A percentile compares a stretch with the other conserved stretches of the same genome.
Conservation (phyloP, 2,113 vertebrate genomes). For the Labeo catla region DNA sequence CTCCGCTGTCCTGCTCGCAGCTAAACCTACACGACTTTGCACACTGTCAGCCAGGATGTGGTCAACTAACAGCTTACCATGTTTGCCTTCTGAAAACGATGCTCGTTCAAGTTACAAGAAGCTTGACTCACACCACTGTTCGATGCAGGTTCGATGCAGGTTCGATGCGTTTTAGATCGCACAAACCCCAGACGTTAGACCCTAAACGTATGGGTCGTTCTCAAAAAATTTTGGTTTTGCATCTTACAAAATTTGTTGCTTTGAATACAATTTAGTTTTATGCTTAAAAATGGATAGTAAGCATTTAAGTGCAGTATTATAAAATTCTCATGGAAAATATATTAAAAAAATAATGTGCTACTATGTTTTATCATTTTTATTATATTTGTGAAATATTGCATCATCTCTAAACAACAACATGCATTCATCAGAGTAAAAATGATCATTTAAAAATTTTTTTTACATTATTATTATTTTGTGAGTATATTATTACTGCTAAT, state of each 20-base stretch:
- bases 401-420: too few relatives aligned
- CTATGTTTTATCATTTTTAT: too few relatives aligned
- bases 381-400: too few relatives aligned
- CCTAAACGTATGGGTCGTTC: not conserved
- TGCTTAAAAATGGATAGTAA: not conserved
- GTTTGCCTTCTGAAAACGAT: conserved; percentile 1
- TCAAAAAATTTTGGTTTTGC: not conserved
- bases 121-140: not conserved
- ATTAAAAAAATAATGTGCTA: too few relatives aligned
- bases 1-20: conserved; percentile 38
- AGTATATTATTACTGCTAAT: too few relatives aligned
- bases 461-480: too few relatives aligned
- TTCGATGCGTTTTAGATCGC: not conserved
- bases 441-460: too few relatives aligned
- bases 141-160: not conserved
- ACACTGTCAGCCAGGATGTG: conserved; percentile 45
- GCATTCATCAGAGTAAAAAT: too few relatives aligned
- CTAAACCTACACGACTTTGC: conserved; percentile 31
- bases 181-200: not conserved
- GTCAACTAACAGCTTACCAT: conserved; percentile 5
- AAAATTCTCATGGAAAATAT: not conserved
- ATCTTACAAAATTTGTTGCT: not conserved
- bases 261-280: not conserved
- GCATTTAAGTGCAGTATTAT: not conserved
- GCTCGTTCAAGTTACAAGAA: conserved; percentile 1